Percentiles rank a stretch among this genome's conserved stretches.
Conservation (phyloP, 2,113 vertebrate species). For the Mohoua ochrocephala region DNA sequence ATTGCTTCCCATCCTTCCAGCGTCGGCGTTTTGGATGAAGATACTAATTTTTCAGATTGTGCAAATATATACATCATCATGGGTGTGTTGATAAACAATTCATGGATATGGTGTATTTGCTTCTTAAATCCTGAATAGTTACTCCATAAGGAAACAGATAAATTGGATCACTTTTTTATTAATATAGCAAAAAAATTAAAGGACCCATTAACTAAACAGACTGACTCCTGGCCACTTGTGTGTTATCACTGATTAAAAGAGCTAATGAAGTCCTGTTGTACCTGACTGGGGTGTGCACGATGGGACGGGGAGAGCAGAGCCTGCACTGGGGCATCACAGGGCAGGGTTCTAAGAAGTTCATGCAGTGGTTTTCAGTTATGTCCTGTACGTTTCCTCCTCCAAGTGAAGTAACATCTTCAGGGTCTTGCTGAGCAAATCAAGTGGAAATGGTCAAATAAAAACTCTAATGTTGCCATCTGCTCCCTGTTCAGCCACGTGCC, state of each 20-base stretch:
- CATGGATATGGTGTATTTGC: constrained; percentile 19
- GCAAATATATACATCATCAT: constrained; percentile 13
- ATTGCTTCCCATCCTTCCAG: constrained; percentile 8
- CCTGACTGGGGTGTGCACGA: background rate
- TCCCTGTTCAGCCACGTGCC: background rate
- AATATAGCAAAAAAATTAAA: constrained; percentile 23
- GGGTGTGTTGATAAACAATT: constrained; percentile 26
- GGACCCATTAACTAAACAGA: background rate
- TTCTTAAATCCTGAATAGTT: constrained; percentile 11
- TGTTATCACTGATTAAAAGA: background rate
- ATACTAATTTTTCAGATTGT: constrained; percentile 48
- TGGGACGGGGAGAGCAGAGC: background rate
- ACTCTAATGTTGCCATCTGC: background rate
- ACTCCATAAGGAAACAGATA: background rate
- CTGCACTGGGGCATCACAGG: background rate
- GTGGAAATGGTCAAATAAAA: background rate
- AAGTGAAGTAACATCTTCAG: background rate
- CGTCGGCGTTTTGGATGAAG: constrained; percentile 37
- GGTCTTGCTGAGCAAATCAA: background rate
- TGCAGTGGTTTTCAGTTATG: background rate
- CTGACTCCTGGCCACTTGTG: background rate
- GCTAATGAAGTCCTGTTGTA: background rate
- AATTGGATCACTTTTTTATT: constrained; percentile 15
- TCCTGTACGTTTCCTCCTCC: background rate
- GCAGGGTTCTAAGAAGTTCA: background rate